Evolutionary conservation across 2,888 invertebrate genomes (phyloP).

Genomic region (Drosophila kambysellisi): DNA sequence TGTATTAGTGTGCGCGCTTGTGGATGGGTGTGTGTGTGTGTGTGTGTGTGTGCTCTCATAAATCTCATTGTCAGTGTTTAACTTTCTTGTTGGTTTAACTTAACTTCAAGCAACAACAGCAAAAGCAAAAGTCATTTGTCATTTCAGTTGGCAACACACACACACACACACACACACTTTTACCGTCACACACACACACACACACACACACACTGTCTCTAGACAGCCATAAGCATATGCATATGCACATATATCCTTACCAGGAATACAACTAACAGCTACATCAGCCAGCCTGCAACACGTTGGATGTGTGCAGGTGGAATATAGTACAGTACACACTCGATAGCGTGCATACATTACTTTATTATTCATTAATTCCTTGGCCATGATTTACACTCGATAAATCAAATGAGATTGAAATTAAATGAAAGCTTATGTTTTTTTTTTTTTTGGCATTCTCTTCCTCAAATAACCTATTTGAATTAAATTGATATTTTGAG

Average conservation of each 20-base stretch:
- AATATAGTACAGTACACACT: constrained; percentile 8
- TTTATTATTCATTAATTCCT: not conserved
- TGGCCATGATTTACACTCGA: not conserved
- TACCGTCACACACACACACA: constrained; percentile 16
- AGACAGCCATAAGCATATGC: constrained; percentile 36
- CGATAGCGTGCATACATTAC: not conserved
- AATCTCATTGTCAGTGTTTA: constrained; percentile 80
- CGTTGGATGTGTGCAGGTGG: not conserved
- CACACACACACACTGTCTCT: constrained; percentile 6
- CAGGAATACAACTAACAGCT: constrained; percentile 25
- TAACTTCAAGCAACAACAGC: constrained; percentile 65
- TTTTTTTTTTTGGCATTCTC: not conserved
- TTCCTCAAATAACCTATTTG: not conserved
- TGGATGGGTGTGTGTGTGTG: constrained; percentile 27
- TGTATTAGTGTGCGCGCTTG: constrained; percentile 18
- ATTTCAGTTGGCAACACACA: constrained; percentile 74
- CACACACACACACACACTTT: constrained; percentile 28
- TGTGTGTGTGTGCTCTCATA: constrained; percentile 61
- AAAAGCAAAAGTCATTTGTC: constrained; percentile 77
- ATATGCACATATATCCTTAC: constrained; percentile 32
- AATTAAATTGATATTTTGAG: not conserved
- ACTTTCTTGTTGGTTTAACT: constrained; percentile 81
- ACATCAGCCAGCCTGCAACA: constrained; percentile 20
- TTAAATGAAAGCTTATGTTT: not conserved
- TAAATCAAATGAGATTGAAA: not conserved